Evolutionary conservation across 1,140 invertebrate genomes (phyloP).

Genomic region (Asobara japonica): DNA sequence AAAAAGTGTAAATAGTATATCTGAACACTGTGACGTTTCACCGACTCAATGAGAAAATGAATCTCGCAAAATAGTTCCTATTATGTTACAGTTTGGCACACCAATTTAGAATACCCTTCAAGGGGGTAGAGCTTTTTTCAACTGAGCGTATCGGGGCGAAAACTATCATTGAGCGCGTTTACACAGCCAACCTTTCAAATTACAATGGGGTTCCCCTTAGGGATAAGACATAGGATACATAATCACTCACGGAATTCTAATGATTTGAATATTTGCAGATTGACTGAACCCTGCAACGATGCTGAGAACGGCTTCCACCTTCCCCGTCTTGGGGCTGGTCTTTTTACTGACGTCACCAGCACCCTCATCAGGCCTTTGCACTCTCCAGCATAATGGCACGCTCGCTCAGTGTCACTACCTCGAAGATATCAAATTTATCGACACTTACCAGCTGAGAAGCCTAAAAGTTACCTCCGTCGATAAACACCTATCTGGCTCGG

Average conservation of each 20-base stretch:
- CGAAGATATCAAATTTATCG: constrained; percentile 51
- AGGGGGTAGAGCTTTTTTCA: too few relatives aligned
- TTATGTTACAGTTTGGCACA: too few relatives aligned
- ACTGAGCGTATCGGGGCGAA: too few relatives aligned
- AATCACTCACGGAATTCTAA: neutral
- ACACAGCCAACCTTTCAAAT: too few relatives aligned
- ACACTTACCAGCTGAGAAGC: constrained; percentile 44
- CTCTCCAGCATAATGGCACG: constrained; percentile 38
- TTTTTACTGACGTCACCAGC: constrained; percentile 31
- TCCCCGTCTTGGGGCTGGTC: constrained; percentile 47
- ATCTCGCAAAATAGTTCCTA: too few relatives aligned
- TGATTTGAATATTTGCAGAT: neutral
- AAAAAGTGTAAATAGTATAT: too few relatives aligned
- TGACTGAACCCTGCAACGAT: neutral
- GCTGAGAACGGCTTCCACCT: constrained; percentile 9
- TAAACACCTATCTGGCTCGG: constrained; percentile 34
- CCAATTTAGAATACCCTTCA: too few relatives aligned
- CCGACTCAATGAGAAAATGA: too few relatives aligned
- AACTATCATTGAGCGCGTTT: too few relatives aligned
- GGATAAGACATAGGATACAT: too few relatives aligned
- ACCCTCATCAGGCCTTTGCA: constrained; percentile 42
- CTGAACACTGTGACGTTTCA: too few relatives aligned
- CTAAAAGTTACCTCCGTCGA: constrained; percentile 36
- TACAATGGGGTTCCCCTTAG: too few relatives aligned
- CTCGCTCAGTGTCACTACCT: constrained; percentile 49